Percentiles rank a stretch among this genome's conserved stretches.
These are phyloP conservation scores for Lucilia sericata DNA, from an alignment of 1,140 invertebrate genomes.

Conservation along the genomic window DNA sequence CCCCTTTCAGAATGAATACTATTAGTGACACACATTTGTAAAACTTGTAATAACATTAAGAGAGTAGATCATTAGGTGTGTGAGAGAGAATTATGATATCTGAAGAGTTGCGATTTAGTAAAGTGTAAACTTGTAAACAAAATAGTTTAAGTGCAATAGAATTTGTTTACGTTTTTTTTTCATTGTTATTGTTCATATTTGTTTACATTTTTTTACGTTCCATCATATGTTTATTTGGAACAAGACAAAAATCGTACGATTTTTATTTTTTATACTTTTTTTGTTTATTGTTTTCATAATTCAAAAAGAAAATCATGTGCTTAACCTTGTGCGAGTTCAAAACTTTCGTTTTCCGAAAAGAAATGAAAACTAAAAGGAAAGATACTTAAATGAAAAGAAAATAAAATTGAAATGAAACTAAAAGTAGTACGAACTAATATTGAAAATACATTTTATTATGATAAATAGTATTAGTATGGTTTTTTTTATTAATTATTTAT, in stretches of 20 bases:
- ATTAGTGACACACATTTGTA: conserved; percentile 9
- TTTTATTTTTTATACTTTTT: background rate
- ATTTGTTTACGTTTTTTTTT: background rate
- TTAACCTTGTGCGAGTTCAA: too few species aligned
- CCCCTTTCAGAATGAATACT: background rate
- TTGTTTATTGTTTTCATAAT: too few species aligned
- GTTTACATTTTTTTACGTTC: conserved; percentile 2
- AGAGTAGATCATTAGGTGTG: background rate
- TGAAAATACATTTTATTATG: too few species aligned
- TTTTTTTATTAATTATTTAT: too few species aligned
- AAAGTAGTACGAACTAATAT: too few species aligned
- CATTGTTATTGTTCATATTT: background rate
- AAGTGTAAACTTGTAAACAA: background rate
- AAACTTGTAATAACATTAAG: background rate
- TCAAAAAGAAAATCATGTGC: too few species aligned
- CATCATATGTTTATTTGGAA: background rate
- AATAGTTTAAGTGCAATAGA: background rate
- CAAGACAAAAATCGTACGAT: background rate
- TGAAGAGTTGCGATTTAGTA: background rate
- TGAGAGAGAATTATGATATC: background rate
- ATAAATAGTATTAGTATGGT: too few species aligned
- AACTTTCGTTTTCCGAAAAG: too few species aligned
- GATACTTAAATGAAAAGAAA: too few species aligned
- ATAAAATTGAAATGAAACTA: too few species aligned
- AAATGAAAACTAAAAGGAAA: too few species aligned